Evolutionary conservation across 1,140 invertebrate species (phyloP).

Genomic region (Holcopasites calliopsidis): DNA sequence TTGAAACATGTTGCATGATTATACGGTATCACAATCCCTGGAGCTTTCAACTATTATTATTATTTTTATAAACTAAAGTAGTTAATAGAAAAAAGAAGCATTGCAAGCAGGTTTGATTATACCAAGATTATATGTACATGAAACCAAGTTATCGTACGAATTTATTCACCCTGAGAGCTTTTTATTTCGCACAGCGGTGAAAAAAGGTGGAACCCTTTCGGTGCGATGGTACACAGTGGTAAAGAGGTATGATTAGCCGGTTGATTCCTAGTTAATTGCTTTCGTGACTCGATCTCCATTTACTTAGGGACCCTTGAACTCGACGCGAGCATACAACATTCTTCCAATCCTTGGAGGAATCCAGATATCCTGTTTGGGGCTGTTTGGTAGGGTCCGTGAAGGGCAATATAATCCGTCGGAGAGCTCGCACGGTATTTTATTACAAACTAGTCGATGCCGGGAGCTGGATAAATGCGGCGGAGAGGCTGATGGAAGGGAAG

Average conservation of each 20-base stretch:
- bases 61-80: too few relatives aligned
- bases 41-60: too few relatives aligned
- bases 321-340: slow-evolving; percentile 29
- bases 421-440: slow-evolving; percentile 54
- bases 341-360: slow-evolving; percentile 50
- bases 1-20: too few relatives aligned
- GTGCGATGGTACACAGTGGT: background rate
- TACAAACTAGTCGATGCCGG: slow-evolving; percentile 42
- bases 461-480: background rate
- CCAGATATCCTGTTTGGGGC: slow-evolving; percentile 20
- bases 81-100: too few relatives aligned
- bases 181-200: too few relatives aligned
- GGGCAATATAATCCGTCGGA: slow-evolving; percentile 58
- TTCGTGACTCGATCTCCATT: background rate
- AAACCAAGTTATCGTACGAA: too few relatives aligned
- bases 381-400: slow-evolving; percentile 37
- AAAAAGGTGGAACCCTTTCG: too few relatives aligned
- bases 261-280: slow-evolving; percentile 11
- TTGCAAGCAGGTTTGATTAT: too few relatives aligned
- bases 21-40: too few relatives aligned
- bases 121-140: too few relatives aligned
- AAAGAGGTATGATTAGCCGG: background rate
- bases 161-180: too few relatives aligned
- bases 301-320: background rate
- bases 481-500: background rate